Evolutionary conservation across 2,113 vertebrate genomes (phyloP).

Genomic region (Xiphophorus maculatus): DNA sequence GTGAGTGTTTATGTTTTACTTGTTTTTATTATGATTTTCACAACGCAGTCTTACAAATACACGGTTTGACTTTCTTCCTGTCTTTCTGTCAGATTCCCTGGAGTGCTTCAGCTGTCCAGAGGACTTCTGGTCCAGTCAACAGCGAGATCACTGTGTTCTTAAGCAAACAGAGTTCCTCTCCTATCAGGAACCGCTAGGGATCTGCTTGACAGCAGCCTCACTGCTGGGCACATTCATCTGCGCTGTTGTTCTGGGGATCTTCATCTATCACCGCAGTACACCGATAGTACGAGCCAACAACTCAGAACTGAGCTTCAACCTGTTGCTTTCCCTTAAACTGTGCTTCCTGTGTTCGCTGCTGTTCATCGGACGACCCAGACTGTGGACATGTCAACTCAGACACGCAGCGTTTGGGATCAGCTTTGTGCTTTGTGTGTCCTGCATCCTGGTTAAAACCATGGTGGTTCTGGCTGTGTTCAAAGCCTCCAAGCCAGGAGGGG

Average conservation of each 20-base stretch:
- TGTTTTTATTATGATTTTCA: not conserved
- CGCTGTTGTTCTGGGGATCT: constrained; percentile 51
- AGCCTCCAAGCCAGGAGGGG: constrained; percentile 67
- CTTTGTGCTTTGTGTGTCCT: constrained; percentile 30
- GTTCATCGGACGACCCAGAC: constrained; percentile 28
- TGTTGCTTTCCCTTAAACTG: not conserved
- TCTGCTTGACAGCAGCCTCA: constrained; percentile 50
- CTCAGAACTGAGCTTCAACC: constrained; percentile 14
- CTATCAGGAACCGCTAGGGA: constrained; percentile 53
- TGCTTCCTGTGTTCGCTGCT: constrained; percentile 27
- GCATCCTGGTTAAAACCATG: constrained; percentile 31
- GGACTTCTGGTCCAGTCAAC: constrained; percentile 72
- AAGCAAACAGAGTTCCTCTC: constrained; percentile 73
- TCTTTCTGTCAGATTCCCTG: constrained; percentile 1
- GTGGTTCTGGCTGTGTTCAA: constrained; percentile 69
- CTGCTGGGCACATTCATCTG: constrained; percentile 63
- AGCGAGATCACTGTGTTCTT: constrained; percentile 60
- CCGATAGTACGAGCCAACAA: constrained; percentile 39
- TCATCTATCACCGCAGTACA: constrained; percentile 58
- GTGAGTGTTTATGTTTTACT: constrained; percentile 34
- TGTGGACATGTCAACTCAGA: constrained; percentile 36
- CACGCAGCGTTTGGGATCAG: constrained; percentile 34
- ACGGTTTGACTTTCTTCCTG: not conserved
- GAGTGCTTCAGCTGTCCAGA: constrained; percentile 71
- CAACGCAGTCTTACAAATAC: no score